phyloP scores from a whole-genome alignment of 1,140 invertebrate genomes.

The Nebria ingens region DNA sequence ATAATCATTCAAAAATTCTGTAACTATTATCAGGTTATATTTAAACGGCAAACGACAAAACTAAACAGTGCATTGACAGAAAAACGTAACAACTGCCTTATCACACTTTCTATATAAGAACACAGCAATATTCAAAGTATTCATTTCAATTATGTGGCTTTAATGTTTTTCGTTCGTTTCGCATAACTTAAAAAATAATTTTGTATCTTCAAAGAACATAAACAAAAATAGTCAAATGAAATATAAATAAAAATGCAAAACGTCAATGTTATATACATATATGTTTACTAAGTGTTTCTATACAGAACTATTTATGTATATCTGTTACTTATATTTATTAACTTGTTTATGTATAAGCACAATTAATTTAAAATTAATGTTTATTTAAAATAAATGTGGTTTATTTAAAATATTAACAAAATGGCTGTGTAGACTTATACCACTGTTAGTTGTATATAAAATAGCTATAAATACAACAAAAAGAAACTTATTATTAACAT shows the following conservation, averaged over 20 bases:
- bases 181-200: too few relatives aligned
- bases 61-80: neutral
- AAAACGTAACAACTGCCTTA: neutral
- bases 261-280: neutral
- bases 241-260: neutral
- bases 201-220: too few relatives aligned
- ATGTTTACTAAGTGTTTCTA: neutral
- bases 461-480: constrained; percentile 4
- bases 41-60: too few relatives aligned
- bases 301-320: too few relatives aligned
- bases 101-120: neutral
- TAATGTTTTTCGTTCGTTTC: too few relatives aligned
- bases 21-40: neutral
- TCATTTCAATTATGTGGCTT: too few relatives aligned
- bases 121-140: neutral
- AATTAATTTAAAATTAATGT: neutral
- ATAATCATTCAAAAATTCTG: neutral
- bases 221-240: too few relatives aligned
- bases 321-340: too few relatives aligned
- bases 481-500: too few relatives aligned
- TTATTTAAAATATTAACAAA: neutral
- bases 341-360: neutral
- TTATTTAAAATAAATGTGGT: neutral
- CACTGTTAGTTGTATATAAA: constrained; percentile 5
- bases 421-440: constrained; percentile 3